Percentiles rank a stretch among this genome's conserved stretches.
Evolutionary conservation across 2,113 vertebrate genomes (phyloP).

Genomic region (Progne subis): DNA sequence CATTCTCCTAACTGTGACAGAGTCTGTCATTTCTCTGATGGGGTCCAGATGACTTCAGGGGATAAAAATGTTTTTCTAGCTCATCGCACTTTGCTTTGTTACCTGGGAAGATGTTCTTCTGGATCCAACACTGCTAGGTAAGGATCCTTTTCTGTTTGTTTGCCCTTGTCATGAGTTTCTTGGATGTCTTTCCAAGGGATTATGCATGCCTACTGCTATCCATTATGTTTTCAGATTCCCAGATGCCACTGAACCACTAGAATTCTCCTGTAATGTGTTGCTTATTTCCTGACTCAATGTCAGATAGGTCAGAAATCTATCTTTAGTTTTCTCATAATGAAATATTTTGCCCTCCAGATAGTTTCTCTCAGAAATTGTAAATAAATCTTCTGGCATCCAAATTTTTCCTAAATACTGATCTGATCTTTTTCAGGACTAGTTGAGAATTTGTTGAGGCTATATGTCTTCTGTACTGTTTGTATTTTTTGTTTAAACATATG

Average conservation of each 20-base stretch:
- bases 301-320: slow-evolving; percentile 17
- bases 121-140: background rate
- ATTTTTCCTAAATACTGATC: background rate
- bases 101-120: background rate
- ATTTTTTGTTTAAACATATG: background rate
- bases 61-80: slow-evolving; percentile 12
- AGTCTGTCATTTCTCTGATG: background rate
- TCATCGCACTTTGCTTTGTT: background rate
- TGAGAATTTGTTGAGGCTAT: background rate
- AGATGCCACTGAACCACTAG: slow-evolving; percentile 32
- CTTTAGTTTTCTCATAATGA: background rate
- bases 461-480: background rate
- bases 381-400: background rate
- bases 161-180: slow-evolving; percentile 7
- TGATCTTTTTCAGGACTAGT: background rate
- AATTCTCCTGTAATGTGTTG: background rate
- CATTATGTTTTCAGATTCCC: slow-evolving; percentile 49
- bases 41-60: background rate
- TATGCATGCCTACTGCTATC: slow-evolving; percentile 40
- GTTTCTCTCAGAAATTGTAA: background rate
- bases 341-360: background rate
- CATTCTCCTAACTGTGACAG: background rate
- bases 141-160: background rate
- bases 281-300: slow-evolving; percentile 11
- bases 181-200: slow-evolving; percentile 45